Conservation (phyloP, 2,888 invertebrate genomes). For the Rotaria socialis region DNA sequence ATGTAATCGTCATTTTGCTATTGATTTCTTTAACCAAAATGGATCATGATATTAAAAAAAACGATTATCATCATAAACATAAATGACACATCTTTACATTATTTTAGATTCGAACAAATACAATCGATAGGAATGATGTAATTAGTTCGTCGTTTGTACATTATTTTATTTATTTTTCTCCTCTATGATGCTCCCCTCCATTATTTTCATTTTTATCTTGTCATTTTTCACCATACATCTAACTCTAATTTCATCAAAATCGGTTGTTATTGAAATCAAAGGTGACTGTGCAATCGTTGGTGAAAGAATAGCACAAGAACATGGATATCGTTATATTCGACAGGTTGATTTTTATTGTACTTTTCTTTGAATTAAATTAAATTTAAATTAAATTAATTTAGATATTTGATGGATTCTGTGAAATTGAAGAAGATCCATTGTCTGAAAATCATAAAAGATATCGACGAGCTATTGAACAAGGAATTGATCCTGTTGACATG, state of each 20-base stretch:
- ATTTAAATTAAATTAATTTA: background rate
- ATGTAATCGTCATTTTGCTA: too few species aligned
- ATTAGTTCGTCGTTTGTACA: background rate
- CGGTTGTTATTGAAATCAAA: slow-evolving; percentile 15
- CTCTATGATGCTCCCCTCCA: background rate
- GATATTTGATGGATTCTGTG: background rate
- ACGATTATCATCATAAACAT: too few species aligned
- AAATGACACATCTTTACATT: background rate
- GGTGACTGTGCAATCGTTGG: background rate
- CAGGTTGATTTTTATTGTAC: background rate
- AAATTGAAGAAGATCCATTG: slow-evolving; percentile 24
- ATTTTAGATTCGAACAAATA: background rate
- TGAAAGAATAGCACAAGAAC: background rate
- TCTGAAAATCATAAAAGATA: background rate
- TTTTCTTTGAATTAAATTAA: background rate
- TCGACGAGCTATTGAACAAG: background rate
- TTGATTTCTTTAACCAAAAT: too few species aligned
- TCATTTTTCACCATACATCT: background rate
- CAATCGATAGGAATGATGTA: slow-evolving; percentile 11
- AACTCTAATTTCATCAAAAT: background rate
- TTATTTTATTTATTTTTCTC: background rate
- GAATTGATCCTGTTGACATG: background rate
- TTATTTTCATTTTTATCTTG: background rate
- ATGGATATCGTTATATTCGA: slow-evolving; percentile 14
- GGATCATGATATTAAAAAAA: too few species aligned